phyloP scores from a whole-genome alignment of 1,140 invertebrate species.

The Apis dorsata region DNA sequence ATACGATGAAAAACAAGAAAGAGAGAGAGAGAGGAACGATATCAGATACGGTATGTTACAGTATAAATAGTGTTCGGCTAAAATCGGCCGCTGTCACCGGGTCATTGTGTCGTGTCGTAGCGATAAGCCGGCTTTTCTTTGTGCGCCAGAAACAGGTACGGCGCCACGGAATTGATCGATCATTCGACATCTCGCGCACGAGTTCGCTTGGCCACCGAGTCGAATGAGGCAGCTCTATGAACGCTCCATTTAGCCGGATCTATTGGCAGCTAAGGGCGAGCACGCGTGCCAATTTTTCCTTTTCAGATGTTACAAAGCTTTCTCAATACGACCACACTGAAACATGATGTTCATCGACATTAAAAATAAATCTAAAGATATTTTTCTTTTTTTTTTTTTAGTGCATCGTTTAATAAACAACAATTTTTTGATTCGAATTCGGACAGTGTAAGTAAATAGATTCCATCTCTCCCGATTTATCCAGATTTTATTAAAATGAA shows the following conservation, averaged over 20 bases:
- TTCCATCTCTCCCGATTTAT: too few relatives aligned
- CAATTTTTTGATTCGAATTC: too few relatives aligned
- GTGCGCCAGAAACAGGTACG: conserved; percentile 49
- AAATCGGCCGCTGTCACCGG: conserved; percentile 54
- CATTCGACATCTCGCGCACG: conserved; percentile 48
- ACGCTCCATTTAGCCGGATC: conserved; percentile 47
- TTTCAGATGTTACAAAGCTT: background rate
- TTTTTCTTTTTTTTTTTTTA: too few relatives aligned
- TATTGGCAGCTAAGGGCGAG: background rate
- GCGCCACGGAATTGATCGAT: conserved; percentile 60
- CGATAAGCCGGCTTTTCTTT: conserved; percentile 55
- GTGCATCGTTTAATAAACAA: too few relatives aligned
- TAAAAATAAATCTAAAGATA: too few relatives aligned
- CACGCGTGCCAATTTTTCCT: conserved; percentile 10
- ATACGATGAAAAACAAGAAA: background rate
- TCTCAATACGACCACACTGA: background rate
- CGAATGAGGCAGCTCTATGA: conserved; percentile 15
- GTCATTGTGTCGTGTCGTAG: conserved; percentile 47
- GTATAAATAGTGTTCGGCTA: conserved; percentile 29
- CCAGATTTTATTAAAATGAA: background rate
- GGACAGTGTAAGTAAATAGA: too few relatives aligned
- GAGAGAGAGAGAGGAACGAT: background rate
- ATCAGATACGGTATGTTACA: conserved; percentile 1
- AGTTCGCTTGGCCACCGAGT: conserved; percentile 21
- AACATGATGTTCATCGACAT: too few relatives aligned